Evolutionary conservation across 2,888 invertebrate species (phyloP), one percentile per base, ranked within the genome.

Genomic region (Caenorhabditis sulstoni): DNA sequence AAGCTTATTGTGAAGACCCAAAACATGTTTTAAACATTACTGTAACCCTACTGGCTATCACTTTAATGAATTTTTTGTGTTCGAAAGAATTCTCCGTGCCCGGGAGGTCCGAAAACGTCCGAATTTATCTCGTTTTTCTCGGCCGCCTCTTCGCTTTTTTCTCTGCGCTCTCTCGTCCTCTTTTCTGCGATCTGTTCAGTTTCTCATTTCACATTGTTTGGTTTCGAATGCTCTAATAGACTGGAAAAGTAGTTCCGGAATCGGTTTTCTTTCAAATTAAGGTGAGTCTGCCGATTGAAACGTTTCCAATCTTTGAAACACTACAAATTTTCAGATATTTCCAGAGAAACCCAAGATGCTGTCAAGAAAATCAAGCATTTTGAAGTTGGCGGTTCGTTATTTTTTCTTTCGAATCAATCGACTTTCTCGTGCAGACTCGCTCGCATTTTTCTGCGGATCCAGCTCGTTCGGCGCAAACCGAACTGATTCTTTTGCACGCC

Each of bases 401-500:
- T 35, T 16, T n/a, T 58, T 1, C 12, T 61, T 18, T 61, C 20
- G 4, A 58, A 45, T 45, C 8, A 16, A 52, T n/a, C n/a, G n/a
- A 14, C 18, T 5, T n/a, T 53, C 16, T 16, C n/a, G 3, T 45
- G 3, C 73, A 73, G 73, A 58, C 57, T 0, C 57, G 73, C 0
- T 73, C 73, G 1, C 73, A 73, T 16, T 78, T 71, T 53, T 52
- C 66, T 7, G 61, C 66, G 22, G 71, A 78, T 50, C 49, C 71
- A 3, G 55, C 57, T 29, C 73, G 73, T 41, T 62, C 62, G 3
- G 53, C 67, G 20, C 65, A 70, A 37, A 86, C 86, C 5, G 68
- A 81, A 41, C 52, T 86, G 7, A 66, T 86, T 20, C 77, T 86
- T 9, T 49, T 86, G 59, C 85, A 86, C 55, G 41, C 76, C 53